Base-by-base conservation (phyloP, 2,888 invertebrate species). In the Elgonia sp. region DNA sequence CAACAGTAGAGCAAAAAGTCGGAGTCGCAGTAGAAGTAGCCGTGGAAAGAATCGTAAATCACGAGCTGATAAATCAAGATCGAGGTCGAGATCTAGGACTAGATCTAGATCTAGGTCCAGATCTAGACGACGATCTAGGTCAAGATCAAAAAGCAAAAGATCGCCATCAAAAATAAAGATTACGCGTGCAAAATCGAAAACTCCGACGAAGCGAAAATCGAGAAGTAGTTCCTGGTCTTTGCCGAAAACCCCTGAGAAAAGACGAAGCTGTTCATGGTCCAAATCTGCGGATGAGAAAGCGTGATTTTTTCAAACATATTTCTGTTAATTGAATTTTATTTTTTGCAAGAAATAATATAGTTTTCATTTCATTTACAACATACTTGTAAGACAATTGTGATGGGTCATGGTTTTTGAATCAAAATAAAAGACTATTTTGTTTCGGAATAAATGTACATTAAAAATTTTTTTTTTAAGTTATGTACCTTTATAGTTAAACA, bases 211-310 rank as follows among this genome's bases (percentile, higher is more conserved):
- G 69, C 93, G 87, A 85, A 92, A 94, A 55, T 94, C 94, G 0
- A 93, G 96, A 0, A 96, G 96, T 0, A 96, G 96, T 89, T 96
- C 96, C 18, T 96, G 96, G 96, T 96, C 96, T 0, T 92, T 96
- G 69, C 96, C 96, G 83, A 90, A 95, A 88, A 95, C 95, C 12
- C 90, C 95, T 1, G 86, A 86, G 84, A 91, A 60, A 57, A 91
- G 91, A 46, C 89, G 93, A 40, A 94, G 94, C 60, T 95, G 95
- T 88, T 96, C 96, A 0, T 96, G 96, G 96, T 96, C 96, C 0
- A 95, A 95, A 21, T 86, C 75, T 3, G 84, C 67, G 7, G 88
- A 86, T 67, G 81, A 81, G 46, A 89, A 89, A 57, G 39, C 65
- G 14, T 81, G 62, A 81, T 42, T n/a, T n/a, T 40, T 29, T 39